These are phyloP conservation scores for Toxotes chatareus DNA, from an alignment of 2,113 vertebrate species.

Conservation along the genomic window DNA sequence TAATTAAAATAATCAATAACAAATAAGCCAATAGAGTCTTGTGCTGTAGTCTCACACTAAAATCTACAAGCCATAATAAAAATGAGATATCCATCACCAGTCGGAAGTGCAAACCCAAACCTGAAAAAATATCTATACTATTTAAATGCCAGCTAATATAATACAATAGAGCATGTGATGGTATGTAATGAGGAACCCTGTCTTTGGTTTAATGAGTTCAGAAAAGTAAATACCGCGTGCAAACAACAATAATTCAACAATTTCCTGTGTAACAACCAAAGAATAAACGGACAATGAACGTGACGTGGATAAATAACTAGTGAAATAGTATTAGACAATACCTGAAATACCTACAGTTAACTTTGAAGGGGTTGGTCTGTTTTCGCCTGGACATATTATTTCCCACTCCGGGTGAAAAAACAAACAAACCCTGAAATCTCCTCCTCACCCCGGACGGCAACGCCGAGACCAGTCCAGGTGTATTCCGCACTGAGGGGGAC, in stretches of 20 bases:
- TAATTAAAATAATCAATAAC: not conserved
- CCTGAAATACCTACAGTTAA: constrained; percentile 87
- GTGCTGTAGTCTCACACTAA: not conserved
- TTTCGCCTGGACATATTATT: constrained; percentile 88
- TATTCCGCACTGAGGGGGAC: constrained; percentile 46
- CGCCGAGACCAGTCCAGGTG: constrained; percentile 60
- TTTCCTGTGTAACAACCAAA: not conserved
- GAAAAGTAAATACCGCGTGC: not conserved
- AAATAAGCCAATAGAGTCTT: not conserved
- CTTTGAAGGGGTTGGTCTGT: constrained; percentile 89
- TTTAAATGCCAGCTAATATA: not conserved
- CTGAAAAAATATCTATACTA: not conserved
- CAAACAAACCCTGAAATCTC: constrained; percentile 65
- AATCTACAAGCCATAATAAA: not conserved
- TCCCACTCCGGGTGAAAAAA: constrained; percentile 63
- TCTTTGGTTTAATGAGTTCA: not conserved
- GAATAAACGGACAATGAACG: not conserved
- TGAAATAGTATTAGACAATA: constrained; percentile 50
- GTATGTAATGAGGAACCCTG: not conserved
- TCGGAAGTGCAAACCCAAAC: not conserved
- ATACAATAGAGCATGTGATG: not conserved
- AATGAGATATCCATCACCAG: not conserved
- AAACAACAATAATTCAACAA: not conserved
- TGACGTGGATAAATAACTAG: not conserved
- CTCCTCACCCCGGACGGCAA: constrained; percentile 62